These are phyloP conservation scores for Chrysemys picta DNA, from an alignment of 2,113 vertebrate species.

Conservation along the genomic window DNA sequence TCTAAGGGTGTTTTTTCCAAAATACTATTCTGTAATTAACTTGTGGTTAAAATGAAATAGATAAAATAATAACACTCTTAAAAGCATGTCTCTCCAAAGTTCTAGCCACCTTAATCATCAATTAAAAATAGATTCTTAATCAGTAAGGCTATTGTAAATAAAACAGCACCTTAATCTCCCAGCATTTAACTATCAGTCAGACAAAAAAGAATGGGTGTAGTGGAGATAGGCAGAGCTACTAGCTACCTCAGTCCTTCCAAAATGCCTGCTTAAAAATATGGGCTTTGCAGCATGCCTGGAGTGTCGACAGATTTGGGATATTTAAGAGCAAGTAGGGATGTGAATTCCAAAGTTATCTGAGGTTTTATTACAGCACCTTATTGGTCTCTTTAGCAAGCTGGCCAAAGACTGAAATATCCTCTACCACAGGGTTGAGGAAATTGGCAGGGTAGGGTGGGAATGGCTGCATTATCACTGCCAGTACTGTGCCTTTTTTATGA, in stretches of 20 bases:
- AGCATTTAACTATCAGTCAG: background rate
- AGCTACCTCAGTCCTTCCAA: background rate
- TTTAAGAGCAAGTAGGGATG: background rate
- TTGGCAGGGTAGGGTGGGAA: background rate
- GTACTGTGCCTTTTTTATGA: background rate
- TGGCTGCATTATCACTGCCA: background rate
- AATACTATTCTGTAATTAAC: background rate
- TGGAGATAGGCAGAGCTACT: background rate
- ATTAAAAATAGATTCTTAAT: background rate
- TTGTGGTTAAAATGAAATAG: background rate
- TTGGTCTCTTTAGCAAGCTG: background rate
- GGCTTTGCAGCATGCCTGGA: background rate
- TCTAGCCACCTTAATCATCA: background rate
- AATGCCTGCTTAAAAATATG: background rate
- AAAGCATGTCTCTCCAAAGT: background rate
- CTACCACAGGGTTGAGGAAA: background rate
- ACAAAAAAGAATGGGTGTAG: accelerated
- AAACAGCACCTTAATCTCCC: background rate
- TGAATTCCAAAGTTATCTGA: background rate
- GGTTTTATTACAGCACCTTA: background rate
- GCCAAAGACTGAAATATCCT: background rate
- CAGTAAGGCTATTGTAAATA: background rate
- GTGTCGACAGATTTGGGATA: background rate
- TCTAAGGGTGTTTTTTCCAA: background rate
- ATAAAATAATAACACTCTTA: background rate